Base-by-base conservation (phyloP, 2,888 invertebrate genomes). In the Antitype chi region DNA sequence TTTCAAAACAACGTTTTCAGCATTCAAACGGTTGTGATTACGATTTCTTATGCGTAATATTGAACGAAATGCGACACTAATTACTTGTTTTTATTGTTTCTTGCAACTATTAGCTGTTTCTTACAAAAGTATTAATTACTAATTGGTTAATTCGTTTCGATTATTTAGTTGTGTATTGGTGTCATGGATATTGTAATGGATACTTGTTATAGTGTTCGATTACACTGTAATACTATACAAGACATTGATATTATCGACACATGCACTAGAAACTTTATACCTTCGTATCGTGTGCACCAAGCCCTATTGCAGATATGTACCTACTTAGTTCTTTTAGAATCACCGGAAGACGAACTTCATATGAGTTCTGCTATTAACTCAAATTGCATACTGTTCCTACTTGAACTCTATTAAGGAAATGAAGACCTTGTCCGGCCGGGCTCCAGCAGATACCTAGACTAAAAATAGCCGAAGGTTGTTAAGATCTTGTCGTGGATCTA, bases 401-500 rank as follows among this genome's bases (percentile, higher is more conserved):
- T 84, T 74, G 15, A 69, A 82, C 79, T 78, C 55, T 75, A 85
- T 79, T 79, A 59, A 82, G 87, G 87, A 87, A 86, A 86, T 80
- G 64, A 74, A 74, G 74, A 76, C 84, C 82, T 84, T 85, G 77
- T 63, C 32, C 52, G 20, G 47, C 9, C 25, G 53, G 55, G 53
- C 32, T 74, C 32, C 55, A 77, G 63, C 52, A 69, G 4, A 78
- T 72, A n/a, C 23, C 32, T 66, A 74, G 52, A 23, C 73, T 75
- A 47, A 75, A 49, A 84, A 73, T 75, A 73, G 47, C 8, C 17
- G 63, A 64, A 84, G 69, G 76, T 62, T 47, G 9, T 72, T 70
- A 25, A 57, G 57, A 28, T 59, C 8, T 28, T 28, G 28, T 17
- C 59, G 28, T 28, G 11, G 23, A 53, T 66, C 7, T 71, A 17